phyloP scores from a whole-genome alignment of 2,888 invertebrate species.

The Cataglyphis rosenhaueri region DNA sequence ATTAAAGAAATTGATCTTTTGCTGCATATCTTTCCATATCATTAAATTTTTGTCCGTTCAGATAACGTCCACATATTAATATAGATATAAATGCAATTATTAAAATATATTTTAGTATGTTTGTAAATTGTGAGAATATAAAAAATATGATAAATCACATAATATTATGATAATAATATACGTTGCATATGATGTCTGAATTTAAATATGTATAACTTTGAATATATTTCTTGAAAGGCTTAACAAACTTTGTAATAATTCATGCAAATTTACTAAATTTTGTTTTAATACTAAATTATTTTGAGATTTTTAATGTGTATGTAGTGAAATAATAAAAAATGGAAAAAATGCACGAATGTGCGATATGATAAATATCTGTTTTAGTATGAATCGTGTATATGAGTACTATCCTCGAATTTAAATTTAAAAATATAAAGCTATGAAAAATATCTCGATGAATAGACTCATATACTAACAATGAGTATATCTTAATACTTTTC shows the following conservation, averaged over 20 bases:
- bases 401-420: background rate
- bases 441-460: background rate
- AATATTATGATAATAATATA: no score
- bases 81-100: background rate
- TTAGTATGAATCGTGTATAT: no score
- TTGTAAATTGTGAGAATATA: background rate
- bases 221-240: background rate
- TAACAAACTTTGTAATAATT: background rate
- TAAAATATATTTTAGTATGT: background rate
- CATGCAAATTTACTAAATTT: background rate
- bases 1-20: background rate
- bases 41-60: background rate
- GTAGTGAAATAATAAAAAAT: background rate
- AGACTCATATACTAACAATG: background rate
- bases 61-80: background rate
- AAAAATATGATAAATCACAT: background rate
- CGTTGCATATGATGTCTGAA: background rate
- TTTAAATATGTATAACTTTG: background rate
- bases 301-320: background rate
- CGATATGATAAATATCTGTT: background rate
- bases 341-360: background rate
- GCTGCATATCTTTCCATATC: background rate
- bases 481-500: background rate
- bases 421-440: background rate
- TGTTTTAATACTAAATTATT: background rate